A percentile compares a stretch with the other conserved stretches of the same genome.
phyloP scores from a whole-genome alignment of 2,888 invertebrate genomes.

The Gymnosoma rotundatum region DNA sequence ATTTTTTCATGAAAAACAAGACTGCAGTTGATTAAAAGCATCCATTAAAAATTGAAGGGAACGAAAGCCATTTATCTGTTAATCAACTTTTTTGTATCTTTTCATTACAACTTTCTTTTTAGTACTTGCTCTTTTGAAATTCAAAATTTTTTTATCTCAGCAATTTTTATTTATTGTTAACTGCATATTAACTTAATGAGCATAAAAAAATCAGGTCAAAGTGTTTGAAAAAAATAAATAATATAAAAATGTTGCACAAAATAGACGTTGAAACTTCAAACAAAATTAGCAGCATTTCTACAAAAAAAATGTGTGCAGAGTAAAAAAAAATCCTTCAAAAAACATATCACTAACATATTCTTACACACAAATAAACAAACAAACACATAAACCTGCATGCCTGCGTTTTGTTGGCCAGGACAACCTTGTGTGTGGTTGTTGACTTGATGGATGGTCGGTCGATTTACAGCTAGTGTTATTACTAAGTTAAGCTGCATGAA shows the following conservation, averaged over 20 bases:
- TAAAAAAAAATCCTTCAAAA: conserved; percentile 6
- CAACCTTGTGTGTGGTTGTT: conserved; percentile 52
- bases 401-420: conserved; percentile 15
- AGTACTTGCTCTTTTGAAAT: neutral
- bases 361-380: neutral
- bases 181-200: conserved; percentile 58
- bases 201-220: conserved; percentile 56
- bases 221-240: conserved; percentile 34
- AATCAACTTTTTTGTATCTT: neutral
- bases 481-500: conserved; percentile 50
- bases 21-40: neutral
- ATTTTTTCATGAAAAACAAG: no score
- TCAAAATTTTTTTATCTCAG: conserved; percentile 13
- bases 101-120: conserved; percentile 24
- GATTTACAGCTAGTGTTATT: conserved; percentile 8
- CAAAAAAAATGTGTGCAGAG: conserved; percentile 6
- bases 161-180: neutral
- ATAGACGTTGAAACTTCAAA: conserved; percentile 46
- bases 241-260: conserved; percentile 17
- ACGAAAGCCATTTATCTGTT: conserved; percentile 28
- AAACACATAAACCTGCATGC: neutral
- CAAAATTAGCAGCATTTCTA: conserved; percentile 59
- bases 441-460: conserved; percentile 32
- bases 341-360: conserved; percentile 19
- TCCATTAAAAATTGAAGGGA: conserved; percentile 31